These are phyloP conservation scores for Carabus problematicus DNA, from an alignment of 2,888 invertebrate species.

Conservation along the genomic window DNA sequence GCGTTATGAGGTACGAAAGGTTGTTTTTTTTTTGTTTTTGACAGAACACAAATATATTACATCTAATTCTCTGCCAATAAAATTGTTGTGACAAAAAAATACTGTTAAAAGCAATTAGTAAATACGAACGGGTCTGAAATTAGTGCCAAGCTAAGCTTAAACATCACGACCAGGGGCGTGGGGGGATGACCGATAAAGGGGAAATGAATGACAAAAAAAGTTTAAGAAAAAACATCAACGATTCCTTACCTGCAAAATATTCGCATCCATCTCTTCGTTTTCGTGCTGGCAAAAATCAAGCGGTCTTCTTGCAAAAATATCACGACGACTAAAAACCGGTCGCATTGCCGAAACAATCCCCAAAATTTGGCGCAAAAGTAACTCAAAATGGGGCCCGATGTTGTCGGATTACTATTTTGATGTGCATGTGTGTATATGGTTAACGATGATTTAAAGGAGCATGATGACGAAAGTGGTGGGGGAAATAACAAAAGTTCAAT, in stretches of 20 bases:
- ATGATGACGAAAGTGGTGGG: conserved; percentile 41
- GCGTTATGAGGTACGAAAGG: conserved; percentile 36
- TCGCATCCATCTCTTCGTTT: conserved; percentile 25
- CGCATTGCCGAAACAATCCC: conserved; percentile 25
- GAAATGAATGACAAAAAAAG: conserved; percentile 29
- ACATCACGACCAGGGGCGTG: conserved; percentile 22
- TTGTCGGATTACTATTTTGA: too few species aligned
- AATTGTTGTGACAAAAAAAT: neutral
- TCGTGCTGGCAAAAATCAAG: conserved; percentile 33
- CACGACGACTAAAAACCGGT: conserved; percentile 21
- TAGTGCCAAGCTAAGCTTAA: conserved; percentile 42
- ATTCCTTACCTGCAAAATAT: conserved; percentile 32
- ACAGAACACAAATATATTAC: neutral
- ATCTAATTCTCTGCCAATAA: too few species aligned
- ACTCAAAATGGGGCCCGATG: neutral
- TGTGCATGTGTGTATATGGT: too few species aligned
- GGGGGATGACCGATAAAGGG: conserved; percentile 12
- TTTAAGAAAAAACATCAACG: conserved; percentile 21
- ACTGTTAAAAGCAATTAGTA: conserved; percentile 31
- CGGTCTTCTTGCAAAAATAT: conserved; percentile 27
- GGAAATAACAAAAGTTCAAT: conserved; percentile 59
- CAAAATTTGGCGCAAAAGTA: conserved; percentile 5
- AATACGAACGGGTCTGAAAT: conserved; percentile 17
- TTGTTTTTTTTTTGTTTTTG: conserved; percentile 11
- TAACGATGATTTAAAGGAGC: conserved; percentile 20